Evolutionary conservation across 1,140 invertebrate genomes (phyloP).

Genomic region (Orchestia grillus): DNA sequence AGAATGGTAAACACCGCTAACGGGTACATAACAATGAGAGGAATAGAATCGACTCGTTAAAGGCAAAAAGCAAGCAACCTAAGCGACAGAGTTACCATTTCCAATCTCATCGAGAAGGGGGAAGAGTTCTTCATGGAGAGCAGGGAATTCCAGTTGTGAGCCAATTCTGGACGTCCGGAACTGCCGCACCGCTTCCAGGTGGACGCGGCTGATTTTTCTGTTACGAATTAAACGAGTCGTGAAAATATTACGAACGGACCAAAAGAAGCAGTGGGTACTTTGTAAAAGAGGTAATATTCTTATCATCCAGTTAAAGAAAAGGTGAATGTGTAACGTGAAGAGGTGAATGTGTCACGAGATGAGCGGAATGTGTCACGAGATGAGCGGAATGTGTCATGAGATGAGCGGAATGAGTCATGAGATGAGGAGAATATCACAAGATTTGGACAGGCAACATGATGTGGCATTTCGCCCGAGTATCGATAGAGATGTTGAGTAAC

Average conservation of each 20-base stretch:
- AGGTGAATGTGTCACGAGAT: background rate
- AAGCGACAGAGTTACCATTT: conserved; percentile 27
- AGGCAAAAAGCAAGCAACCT: background rate
- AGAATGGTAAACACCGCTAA: background rate
- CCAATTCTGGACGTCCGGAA: background rate
- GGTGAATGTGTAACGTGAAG: no score
- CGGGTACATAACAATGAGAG: background rate
- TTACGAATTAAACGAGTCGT: background rate
- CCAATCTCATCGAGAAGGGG: conserved; percentile 25
- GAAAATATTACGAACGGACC: no score
- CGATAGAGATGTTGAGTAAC: background rate
- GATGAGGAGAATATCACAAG: background rate
- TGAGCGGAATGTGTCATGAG: background rate
- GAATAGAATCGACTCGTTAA: background rate
- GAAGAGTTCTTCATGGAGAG: conserved; percentile 45
- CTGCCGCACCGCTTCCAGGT: conserved; percentile 28
- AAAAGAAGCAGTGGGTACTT: no score
- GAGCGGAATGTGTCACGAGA: no score
- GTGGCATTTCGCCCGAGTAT: background rate
- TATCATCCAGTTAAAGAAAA: no score
- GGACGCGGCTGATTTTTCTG: conserved; percentile 26
- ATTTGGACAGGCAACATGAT: background rate
- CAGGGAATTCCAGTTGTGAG: conserved; percentile 20
- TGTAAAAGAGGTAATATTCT: no score
- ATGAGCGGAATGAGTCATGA: no score